Base-by-base conservation (phyloP, 2,113 vertebrate species). In the Piaya cayana region DNA sequence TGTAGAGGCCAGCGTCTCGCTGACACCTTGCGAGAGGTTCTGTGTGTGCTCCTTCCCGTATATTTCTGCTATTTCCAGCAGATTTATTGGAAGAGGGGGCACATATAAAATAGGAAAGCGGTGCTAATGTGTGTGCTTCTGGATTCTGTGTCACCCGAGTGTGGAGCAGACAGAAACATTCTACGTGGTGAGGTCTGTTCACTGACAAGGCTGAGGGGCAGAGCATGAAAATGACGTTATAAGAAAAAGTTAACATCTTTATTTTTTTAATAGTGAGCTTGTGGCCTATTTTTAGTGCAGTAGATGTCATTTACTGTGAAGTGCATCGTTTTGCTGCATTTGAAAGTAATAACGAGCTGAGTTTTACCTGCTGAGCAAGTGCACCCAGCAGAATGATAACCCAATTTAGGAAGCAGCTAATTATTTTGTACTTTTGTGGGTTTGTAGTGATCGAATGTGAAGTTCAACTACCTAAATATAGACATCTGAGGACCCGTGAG, bases 171-270 rank as follows among this genome's bases (percentile, higher is more conserved):
- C 23, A 14, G 47, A 23, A 23, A 49, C 62, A 1, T 10, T 39
- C 21, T 7, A 0, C 7, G 2, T 12, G 26, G 18, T 6, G 8
- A 47, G 22, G 23, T 22, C 55, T 36, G 0, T 50, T 42, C 27
- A 4, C 36, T 14, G 19, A 25, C 43, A 22, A 47, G 69, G 36
- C 75, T 53, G 34, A 55, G 36, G 11, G 76, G 47, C 56, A n/a
- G 20, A 62, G 64, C 52, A 2, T 6, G 42, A 67, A 82, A 37
- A 4, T 3, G 2, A 13, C 20, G 34, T 56, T 34, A 6, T 56
- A 39, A 62, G 72, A 34, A 32, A 67, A n/a, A 47, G 9, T 34
- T 50, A 56, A 23, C 8, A 15, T 45, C 23, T 37, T 63, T 17
- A 7, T 36, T 20, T 39, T 39, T 53, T 56, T 47, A 65, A 47